These are phyloP conservation scores for Acanthis flammea DNA, from an alignment of 2,797 vertebrate genomes.

Conservation along the genomic window DNA sequence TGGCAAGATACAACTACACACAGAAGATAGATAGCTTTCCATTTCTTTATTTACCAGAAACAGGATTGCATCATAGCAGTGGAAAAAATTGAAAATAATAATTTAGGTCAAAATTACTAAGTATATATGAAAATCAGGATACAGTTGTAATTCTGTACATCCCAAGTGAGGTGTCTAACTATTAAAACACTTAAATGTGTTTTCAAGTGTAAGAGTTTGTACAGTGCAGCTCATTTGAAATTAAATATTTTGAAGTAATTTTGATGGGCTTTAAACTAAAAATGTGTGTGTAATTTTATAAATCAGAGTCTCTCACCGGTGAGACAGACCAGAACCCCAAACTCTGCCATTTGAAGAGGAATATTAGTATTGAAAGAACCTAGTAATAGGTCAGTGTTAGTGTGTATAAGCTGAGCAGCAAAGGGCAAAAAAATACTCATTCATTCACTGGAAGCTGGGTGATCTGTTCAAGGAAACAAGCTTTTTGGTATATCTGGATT, in stretches of 20 bases:
- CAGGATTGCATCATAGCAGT: background rate
- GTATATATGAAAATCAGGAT: background rate
- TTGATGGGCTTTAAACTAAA: background rate
- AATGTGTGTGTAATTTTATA: background rate
- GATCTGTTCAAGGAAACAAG: background rate
- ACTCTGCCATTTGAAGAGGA: background rate
- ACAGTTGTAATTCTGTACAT: background rate
- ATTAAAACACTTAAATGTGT: background rate
- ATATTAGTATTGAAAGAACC: background rate
- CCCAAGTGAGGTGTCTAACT: background rate
- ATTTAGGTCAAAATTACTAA: background rate
- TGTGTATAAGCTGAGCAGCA: background rate
- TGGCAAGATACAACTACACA: background rate
- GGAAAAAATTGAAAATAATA: background rate
- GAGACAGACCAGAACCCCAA: background rate
- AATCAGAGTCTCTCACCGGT: background rate
- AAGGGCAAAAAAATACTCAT: background rate
- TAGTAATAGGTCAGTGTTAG: background rate
- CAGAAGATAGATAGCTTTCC: background rate
- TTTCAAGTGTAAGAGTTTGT: background rate
- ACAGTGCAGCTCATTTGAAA: background rate
- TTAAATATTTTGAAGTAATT: background rate
- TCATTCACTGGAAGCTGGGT: background rate
- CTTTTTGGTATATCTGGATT: background rate
- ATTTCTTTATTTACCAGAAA: background rate